Evolutionary conservation across 2,888 invertebrate genomes (phyloP).

Genomic region (Lepeophtheirus nordmannii): DNA sequence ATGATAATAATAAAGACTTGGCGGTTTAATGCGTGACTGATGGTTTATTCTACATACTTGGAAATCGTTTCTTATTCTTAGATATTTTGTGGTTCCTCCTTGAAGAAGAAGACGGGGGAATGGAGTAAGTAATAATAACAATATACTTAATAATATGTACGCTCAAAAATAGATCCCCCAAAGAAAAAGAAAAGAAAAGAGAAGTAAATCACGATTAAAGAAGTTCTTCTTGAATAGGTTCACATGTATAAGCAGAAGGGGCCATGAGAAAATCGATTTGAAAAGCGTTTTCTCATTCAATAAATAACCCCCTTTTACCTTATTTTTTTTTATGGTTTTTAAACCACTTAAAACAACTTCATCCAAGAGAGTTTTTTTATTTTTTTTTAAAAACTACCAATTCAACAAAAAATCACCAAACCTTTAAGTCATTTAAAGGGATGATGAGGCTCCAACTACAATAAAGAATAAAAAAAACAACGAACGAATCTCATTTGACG

Average conservation of each 20-base stretch:
- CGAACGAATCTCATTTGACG: too few relatives aligned
- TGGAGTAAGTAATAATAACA: not conserved
- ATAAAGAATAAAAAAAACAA: too few relatives aligned
- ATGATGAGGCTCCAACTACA: too few relatives aligned
- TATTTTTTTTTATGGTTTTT: too few relatives aligned
- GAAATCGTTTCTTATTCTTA: not conserved
- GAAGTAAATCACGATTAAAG: not conserved
- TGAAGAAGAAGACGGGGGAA: too few relatives aligned
- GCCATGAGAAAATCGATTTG: conserved; percentile 4
- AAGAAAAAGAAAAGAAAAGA: not conserved
- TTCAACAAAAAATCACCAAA: too few relatives aligned
- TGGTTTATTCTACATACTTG: not conserved
- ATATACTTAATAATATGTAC: not conserved
- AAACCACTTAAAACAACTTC: too few relatives aligned
- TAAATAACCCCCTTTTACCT: too few relatives aligned
- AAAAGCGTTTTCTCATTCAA: not conserved
- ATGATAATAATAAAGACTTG: conserved; percentile 8
- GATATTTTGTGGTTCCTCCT: not conserved
- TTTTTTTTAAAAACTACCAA: too few relatives aligned
- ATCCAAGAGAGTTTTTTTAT: too few relatives aligned
- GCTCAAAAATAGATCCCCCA: not conserved
- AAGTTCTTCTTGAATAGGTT: not conserved
- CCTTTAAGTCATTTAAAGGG: too few relatives aligned
- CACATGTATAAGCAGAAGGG: not conserved
- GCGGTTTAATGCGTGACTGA: conserved; percentile 4